Evolutionary conservation across 2,888 invertebrate genomes (phyloP), one percentile per base, ranked within the genome.

Genomic region (Drosophila lacicola): DNA sequence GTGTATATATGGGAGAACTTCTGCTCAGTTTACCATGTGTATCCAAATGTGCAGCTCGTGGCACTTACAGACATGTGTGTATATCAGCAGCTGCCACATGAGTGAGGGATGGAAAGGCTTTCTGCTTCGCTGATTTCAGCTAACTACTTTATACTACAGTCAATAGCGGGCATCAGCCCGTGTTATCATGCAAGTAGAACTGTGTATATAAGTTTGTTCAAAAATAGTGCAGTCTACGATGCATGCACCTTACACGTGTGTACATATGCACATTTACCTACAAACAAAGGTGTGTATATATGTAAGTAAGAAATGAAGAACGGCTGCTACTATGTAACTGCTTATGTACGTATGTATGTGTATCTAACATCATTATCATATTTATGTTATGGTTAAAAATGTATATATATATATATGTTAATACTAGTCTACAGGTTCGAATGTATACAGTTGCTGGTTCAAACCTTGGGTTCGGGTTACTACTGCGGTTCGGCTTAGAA

Each of bases 61-160:
- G 61, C 69, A 61, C 70, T 70, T 79, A 44, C 47, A 54, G 53
- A 50, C 51, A 76, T 60, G 67, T 53, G 42, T 41, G 47, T 51
- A n/a, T 64, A 4, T 63, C 29, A 69, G 75, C 87, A 70, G 82
- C 87, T 81, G 74, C 58, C 65, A 41, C 56, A 47, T 42, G 42
- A 56, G 62, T 64, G 78, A 70, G 86, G 82, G 82, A 68, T 78
- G 74, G 76, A 87, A 67, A 80, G 83, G 45, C 75, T 80, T 80
- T 84, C 60, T 85, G 80, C 82, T 88, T 76, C 76, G 82, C 17
- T 88, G 80, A 66, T 61, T 70, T 80, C 47, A 45, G 57, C 49
- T 75, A 65, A 47, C 68, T 78, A 54, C 79, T 11, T 70, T 58
- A 47, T 64, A 72, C 8, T 29, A 79, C 69, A 84, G 88, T 70